Evolutionary conservation across 1,140 invertebrate genomes (phyloP).

Genomic region (Stegodyphus mimosarum): DNA sequence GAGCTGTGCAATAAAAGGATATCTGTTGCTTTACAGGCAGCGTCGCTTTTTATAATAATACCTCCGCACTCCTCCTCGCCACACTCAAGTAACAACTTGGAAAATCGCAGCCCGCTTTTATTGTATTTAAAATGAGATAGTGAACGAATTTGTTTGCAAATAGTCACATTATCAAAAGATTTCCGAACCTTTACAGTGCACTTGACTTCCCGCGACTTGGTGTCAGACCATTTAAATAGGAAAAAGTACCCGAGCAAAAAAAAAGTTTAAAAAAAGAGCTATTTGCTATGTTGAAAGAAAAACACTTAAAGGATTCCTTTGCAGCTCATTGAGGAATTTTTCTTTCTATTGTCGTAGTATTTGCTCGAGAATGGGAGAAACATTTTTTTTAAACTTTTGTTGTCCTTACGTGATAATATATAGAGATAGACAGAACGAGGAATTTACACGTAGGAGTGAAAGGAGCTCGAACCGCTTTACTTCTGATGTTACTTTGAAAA

Average conservation of each 20-base stretch:
- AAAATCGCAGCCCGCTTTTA: constrained; percentile 26
- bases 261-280: not conserved
- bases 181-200: not conserved
- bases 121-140: constrained; percentile 35
- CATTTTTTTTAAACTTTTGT: no score
- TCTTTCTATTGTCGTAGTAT: no score
- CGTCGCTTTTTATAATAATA: constrained; percentile 29
- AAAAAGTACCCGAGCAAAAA: constrained; percentile 3
- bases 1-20: constrained; percentile 36
- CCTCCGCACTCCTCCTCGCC: not conserved
- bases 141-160: constrained; percentile 47
- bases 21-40: constrained; percentile 35
- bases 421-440: no score
- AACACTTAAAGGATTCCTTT: not conserved
- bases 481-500: no score
- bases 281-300: constrained; percentile 4
- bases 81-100: constrained; percentile 12
- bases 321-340: no score
- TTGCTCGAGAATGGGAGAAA: no score
- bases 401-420: no score
- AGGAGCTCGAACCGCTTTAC: no score
- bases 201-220: constrained; percentile 11
- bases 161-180: constrained; percentile 22
- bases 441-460: no score
- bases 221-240: not conserved